phyloP scores from a whole-genome alignment of 2,888 invertebrate species.

The Helicoverpa assulta region DNA sequence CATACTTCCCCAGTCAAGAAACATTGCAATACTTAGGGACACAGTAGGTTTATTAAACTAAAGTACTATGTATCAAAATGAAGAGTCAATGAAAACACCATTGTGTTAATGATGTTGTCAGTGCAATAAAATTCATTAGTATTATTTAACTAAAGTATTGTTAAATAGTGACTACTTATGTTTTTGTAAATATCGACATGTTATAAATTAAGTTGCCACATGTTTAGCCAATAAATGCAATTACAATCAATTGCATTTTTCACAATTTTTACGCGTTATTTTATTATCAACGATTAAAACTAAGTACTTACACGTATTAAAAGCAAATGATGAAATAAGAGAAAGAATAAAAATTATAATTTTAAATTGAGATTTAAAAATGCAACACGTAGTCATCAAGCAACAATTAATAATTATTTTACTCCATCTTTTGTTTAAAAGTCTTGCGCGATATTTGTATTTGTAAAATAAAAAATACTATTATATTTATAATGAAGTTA shows the following conservation, averaged over 20 bases:
- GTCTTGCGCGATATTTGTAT: too few species aligned
- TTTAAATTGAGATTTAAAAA: too few species aligned
- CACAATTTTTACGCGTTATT: background rate
- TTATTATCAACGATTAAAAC: background rate
- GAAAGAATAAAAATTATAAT: too few species aligned
- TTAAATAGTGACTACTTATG: background rate
- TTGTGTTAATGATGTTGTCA: constrained; percentile 1
- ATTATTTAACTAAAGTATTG: background rate
- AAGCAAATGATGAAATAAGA: too few species aligned
- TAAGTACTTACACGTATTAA: background rate
- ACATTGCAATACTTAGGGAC: constrained; percentile 78
- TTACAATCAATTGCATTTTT: background rate
- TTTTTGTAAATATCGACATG: too few species aligned
- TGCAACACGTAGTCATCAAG: too few species aligned
- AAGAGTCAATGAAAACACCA: background rate
- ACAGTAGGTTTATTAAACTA: background rate
- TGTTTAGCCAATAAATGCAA: background rate
- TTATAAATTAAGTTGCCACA: background rate
- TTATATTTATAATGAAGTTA: background rate
- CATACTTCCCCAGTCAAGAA: constrained; percentile 74
- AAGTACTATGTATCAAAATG: background rate
- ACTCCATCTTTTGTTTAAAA: too few species aligned
- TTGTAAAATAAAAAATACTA: too few species aligned
- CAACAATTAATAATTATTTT: too few species aligned
- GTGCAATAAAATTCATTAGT: background rate